phyloP scores from a whole-genome alignment of 2,888 invertebrate genomes.

The Coleophora flavipennella region DNA sequence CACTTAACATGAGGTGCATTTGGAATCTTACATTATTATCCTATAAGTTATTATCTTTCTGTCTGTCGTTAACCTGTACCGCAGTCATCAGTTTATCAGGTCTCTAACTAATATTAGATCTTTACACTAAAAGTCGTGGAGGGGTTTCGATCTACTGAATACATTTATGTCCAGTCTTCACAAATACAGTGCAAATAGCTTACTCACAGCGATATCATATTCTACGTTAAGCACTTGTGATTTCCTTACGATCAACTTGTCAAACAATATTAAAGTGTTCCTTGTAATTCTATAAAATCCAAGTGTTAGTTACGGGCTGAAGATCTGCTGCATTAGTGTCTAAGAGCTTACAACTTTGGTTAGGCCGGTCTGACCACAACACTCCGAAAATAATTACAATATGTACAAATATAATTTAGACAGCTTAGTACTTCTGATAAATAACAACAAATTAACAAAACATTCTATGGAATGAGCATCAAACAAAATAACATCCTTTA shows the following conservation, averaged over 20 bases:
- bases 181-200: constrained; percentile 18
- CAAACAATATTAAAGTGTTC: constrained; percentile 5
- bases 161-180: constrained; percentile 17
- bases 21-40: no score
- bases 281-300: constrained; percentile 7
- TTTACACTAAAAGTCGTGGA: constrained; percentile 1
- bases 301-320: background rate
- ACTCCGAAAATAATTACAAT: constrained; percentile 15
- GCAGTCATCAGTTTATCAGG: no score
- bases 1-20: no score
- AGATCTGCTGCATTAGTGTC: constrained; percentile 4
- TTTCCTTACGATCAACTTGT: constrained; percentile 4
- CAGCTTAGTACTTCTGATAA: constrained; percentile 12
- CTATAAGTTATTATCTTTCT: no score
- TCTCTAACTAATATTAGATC: no score
- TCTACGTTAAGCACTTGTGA: constrained; percentile 17
- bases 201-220: constrained; percentile 12
- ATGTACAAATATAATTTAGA: constrained; percentile 9
- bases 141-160: no score
- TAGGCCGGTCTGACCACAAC: constrained; percentile 32
- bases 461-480: constrained; percentile 15
- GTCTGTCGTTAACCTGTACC: no score
- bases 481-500: constrained; percentile 3
- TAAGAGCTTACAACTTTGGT: constrained; percentile 10
- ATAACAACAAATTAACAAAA: constrained; percentile 30